Evolutionary conservation across 2,797 vertebrate genomes (phyloP).

Genomic region (Cephalopachus bancanus): DNA sequence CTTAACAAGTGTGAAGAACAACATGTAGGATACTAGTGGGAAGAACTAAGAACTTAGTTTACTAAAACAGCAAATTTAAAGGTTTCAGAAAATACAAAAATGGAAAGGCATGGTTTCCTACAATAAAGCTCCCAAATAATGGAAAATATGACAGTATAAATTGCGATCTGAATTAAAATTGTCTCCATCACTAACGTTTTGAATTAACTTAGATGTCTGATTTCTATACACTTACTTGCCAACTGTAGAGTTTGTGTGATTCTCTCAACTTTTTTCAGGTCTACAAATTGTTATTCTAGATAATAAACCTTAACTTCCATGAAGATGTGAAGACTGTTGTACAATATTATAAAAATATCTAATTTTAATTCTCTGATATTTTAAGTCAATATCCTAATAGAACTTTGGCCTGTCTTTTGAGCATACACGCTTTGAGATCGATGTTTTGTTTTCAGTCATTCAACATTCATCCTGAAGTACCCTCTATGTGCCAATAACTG

Average conservation of each 20-base stretch:
- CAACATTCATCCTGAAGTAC: background rate
- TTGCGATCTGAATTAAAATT: constrained; percentile 27
- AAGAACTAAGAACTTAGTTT: background rate
- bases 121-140: background rate
- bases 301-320: background rate
- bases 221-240: background rate
- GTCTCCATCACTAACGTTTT: background rate
- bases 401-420: background rate
- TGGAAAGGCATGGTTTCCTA: background rate
- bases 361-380: background rate
- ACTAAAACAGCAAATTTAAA: background rate
- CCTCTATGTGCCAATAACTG: background rate
- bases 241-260: background rate
- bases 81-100: background rate
- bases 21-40: background rate
- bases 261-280: background rate
- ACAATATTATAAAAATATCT: background rate
- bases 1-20: background rate
- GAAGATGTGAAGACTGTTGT: background rate
- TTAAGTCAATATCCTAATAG: background rate
- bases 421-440: background rate
- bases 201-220: background rate
- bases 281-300: background rate
- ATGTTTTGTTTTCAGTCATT: background rate
- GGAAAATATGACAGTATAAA: background rate